Conservation (phyloP, 2,797 vertebrate species). For the Delichon dasypus region DNA sequence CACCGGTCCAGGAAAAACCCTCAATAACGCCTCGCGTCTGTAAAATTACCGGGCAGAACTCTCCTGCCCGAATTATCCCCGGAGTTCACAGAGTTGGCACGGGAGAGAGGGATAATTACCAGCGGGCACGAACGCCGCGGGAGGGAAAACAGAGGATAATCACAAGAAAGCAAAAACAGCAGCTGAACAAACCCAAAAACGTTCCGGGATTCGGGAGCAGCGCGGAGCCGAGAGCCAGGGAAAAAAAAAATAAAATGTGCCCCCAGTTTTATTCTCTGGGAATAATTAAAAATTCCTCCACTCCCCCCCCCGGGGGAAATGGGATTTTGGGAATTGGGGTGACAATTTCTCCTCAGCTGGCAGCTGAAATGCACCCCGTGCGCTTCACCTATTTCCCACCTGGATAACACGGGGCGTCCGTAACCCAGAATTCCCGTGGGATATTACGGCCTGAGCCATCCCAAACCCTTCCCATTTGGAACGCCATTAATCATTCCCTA, state of each 20-base stretch:
- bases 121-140: neutral
- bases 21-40: conserved; percentile 10
- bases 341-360: neutral
- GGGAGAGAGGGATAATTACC: neutral
- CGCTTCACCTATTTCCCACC: fast-evolving
- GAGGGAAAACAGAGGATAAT: conserved; percentile 28
- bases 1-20: conserved; percentile 27
- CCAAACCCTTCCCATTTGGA: neutral
- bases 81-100: conserved; percentile 53
- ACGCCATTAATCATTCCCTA: neutral
- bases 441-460: neutral
- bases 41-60: conserved; percentile 10
- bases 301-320: too few species aligned
- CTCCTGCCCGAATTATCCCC: conserved; percentile 13
- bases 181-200: neutral
- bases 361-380: neutral
- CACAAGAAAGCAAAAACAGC: conserved; percentile 18
- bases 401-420: fast-evolving
- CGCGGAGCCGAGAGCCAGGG: too few species aligned
- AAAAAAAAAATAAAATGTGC: neutral
- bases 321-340: too few species aligned
- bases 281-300: neutral
- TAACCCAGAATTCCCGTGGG: fast-evolving
- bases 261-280: neutral
- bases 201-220: neutral